A percentile compares a stretch with the other conserved stretches of the same genome.
phyloP scores from a whole-genome alignment of 1,140 invertebrate genomes.

The Drosophila punjabiensis region DNA sequence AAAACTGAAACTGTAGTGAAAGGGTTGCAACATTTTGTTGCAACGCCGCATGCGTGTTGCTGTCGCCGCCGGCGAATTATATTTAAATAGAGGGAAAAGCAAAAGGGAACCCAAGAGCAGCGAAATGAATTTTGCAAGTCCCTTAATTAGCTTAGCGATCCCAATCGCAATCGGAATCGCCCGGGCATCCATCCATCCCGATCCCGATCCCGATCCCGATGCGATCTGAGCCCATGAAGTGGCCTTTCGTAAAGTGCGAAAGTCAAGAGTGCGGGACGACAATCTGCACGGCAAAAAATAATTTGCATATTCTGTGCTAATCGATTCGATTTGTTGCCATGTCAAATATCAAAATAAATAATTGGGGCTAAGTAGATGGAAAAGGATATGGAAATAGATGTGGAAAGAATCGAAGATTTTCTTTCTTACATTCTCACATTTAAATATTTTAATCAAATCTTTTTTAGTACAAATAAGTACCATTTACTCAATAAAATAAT shows the following conservation, averaged over 20 bases:
- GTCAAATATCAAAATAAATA: neutral
- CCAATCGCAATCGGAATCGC: conserved; percentile 21
- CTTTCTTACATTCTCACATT: neutral
- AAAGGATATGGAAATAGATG: neutral
- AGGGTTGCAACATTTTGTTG: conserved; percentile 67
- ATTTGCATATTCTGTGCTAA: neutral
- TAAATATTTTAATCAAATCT: neutral
- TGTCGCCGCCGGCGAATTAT: conserved; percentile 33
- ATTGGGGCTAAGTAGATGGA: no score
- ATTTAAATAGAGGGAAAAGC: conserved; percentile 7
- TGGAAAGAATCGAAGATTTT: no score
- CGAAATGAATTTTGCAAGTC: conserved; percentile 63
- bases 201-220: neutral
- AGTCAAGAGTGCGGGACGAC: conserved; percentile 42
- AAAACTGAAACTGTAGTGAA: conserved; percentile 31
- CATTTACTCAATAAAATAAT: neutral
- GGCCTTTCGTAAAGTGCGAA: conserved; percentile 54
- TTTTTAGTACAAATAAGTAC: neutral
- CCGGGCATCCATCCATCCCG: neutral
- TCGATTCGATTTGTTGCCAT: neutral
- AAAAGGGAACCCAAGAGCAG: neutral
- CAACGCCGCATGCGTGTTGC: conserved; percentile 44
- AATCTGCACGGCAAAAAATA: conserved; percentile 17
- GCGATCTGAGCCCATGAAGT: conserved; percentile 44
- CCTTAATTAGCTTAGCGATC: conserved; percentile 71